These are phyloP conservation scores for Salvelinus namaycush DNA, from an alignment of 2,113 vertebrate species.

Conservation along the genomic window DNA sequence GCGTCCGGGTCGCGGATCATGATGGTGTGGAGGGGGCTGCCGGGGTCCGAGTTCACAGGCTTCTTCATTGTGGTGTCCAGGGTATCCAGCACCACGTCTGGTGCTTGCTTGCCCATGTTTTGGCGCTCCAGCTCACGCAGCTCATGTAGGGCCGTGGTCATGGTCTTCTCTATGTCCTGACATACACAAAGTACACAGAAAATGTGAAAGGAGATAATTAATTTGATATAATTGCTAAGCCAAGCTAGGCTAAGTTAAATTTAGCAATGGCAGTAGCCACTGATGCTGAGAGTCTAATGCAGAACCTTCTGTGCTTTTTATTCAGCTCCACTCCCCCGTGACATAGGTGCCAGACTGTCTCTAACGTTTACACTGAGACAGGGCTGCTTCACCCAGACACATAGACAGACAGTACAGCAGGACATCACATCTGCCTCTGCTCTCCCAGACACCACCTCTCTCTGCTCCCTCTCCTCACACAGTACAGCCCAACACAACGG, in stretches of 20 bases:
- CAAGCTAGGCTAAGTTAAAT: background rate
- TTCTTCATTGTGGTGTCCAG: constrained; percentile 92
- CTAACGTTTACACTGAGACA: constrained; percentile 33
- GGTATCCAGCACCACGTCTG: constrained; percentile 95
- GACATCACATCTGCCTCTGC: background rate
- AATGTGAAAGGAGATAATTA: background rate
- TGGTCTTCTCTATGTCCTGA: constrained; percentile 98
- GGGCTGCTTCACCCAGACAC: constrained; percentile 39
- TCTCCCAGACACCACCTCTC: constrained; percentile 11
- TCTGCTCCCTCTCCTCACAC: background rate
- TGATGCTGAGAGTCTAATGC: background rate
- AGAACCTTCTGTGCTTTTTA: too few relatives aligned
- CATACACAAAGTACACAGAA: background rate
- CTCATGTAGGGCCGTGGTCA: constrained; percentile 94
- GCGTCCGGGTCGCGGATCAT: constrained; percentile 95
- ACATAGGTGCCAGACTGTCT: constrained; percentile 18
- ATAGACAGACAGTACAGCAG: constrained; percentile 7
- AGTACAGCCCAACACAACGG: background rate
- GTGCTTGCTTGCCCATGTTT: constrained; percentile 94
- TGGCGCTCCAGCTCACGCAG: constrained; percentile 94
- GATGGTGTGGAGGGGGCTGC: constrained; percentile 95
- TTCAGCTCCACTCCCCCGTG: too few relatives aligned
- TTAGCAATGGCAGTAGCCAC: background rate
- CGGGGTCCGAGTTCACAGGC: constrained; percentile 86
- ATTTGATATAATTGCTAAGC: background rate